phyloP scores from a whole-genome alignment of 2,888 invertebrate genomes.

The Calameuta idolon region DNA sequence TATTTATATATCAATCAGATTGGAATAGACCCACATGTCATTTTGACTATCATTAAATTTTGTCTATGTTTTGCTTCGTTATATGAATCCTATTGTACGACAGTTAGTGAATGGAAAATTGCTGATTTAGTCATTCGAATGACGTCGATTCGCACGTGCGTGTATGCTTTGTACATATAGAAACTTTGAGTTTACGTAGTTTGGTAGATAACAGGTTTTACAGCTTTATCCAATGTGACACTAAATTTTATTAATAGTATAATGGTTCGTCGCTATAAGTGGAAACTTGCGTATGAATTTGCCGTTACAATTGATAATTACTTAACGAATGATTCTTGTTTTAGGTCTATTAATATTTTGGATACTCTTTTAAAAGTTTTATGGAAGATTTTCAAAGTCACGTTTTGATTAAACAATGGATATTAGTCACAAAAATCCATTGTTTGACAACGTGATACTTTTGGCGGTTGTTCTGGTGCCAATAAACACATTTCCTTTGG shows the following conservation, averaged over 20 bases:
- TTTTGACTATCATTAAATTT: too few species aligned
- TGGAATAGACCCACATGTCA: too few species aligned
- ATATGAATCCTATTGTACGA: background rate
- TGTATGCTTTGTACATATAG: background rate
- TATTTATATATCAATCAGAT: too few species aligned
- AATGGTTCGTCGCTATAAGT: background rate
- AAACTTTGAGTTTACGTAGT: background rate
- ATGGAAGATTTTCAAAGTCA: background rate
- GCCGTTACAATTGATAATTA: background rate
- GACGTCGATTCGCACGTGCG: background rate
- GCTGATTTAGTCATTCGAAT: background rate
- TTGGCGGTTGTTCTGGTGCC: background rate
- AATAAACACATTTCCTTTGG: background rate
- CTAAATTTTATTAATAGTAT: background rate
- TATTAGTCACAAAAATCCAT: background rate
- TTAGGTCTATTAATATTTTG: background rate
- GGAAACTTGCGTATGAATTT: background rate
- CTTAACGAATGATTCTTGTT: background rate
- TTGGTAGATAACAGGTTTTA: background rate
- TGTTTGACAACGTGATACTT: background rate
- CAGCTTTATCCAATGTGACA: background rate
- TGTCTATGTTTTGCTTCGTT: too few species aligned
- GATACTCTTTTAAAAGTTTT: background rate
- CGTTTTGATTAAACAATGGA: too few species aligned
- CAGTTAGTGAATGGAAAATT: background rate